Conservation (phyloP, 2,888 invertebrate genomes). For the Allygus modestus region DNA sequence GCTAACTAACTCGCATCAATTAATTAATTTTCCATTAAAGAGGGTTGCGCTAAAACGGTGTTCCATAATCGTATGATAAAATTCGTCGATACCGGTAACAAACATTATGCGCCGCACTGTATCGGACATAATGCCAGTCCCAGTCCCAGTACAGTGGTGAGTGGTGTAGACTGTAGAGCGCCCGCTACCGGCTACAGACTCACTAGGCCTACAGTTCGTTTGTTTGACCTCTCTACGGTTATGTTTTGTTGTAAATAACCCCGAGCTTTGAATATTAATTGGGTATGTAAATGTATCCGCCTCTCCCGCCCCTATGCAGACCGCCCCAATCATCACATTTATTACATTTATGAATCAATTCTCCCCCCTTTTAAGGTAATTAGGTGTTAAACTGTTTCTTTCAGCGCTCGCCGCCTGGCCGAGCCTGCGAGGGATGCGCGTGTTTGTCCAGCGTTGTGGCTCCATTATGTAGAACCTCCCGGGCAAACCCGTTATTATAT, state of each 20-base stretch:
- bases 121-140: constrained; percentile 12
- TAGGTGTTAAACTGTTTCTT: constrained; percentile 47
- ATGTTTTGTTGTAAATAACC: constrained; percentile 33
- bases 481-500: too few relatives aligned
- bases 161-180: too few relatives aligned
- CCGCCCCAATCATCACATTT: constrained; percentile 37
- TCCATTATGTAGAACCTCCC: neutral
- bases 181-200: neutral
- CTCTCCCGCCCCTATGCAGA: neutral
- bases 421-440: neutral
- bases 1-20: constrained; percentile 16
- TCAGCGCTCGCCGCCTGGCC: neutral
- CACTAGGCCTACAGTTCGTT: neutral
- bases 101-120: neutral
- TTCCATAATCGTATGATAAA: neutral
- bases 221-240: constrained; percentile 15
- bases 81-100: neutral
- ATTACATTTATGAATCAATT: constrained; percentile 30
- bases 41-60: constrained; percentile 5
- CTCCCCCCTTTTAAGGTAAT: constrained; percentile 27
- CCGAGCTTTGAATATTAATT: constrained; percentile 37
- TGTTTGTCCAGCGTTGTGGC: neutral
- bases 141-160: too few relatives aligned
- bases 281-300: constrained; percentile 26
- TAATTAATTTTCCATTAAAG: constrained; percentile 27